These are phyloP conservation scores for Pterostichus niger DNA, from an alignment of 2,888 invertebrate genomes.

Conservation along the genomic window DNA sequence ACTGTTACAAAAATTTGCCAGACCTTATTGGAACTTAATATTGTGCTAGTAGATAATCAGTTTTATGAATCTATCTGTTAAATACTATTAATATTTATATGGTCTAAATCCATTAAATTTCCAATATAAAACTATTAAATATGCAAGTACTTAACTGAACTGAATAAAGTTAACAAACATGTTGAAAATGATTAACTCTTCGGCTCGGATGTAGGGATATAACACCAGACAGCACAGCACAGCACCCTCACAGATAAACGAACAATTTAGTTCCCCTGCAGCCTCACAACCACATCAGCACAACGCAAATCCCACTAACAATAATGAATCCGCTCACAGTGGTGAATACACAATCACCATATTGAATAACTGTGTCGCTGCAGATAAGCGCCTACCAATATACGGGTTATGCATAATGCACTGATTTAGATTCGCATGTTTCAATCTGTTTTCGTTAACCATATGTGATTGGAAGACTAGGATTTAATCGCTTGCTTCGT, in stretches of 20 bases:
- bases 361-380: conserved; percentile 44
- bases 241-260: conserved; percentile 32
- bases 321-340: conserved; percentile 42
- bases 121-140: too few species aligned
- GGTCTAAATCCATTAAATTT: background rate
- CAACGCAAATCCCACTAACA: conserved; percentile 38
- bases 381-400: conserved; percentile 46
- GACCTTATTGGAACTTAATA: too few species aligned
- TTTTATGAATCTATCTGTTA: too few species aligned
- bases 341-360: conserved; percentile 49
- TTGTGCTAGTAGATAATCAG: too few species aligned
- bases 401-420: conserved; percentile 52
- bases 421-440: conserved; percentile 21
- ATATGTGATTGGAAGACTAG: background rate
- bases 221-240: background rate
- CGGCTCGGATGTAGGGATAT: background rate
- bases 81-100: background rate
- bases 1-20: too few species aligned
- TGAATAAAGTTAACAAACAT: conserved; percentile 17
- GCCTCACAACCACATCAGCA: background rate
- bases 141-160: background rate
- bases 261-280: conserved; percentile 26
- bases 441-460: background rate
- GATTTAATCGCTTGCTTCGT: background rate
- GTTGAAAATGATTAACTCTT: conserved; percentile 16